These are phyloP conservation scores for Argyresthia goedartella DNA, from an alignment of 2,888 invertebrate species.

Conservation along the genomic window DNA sequence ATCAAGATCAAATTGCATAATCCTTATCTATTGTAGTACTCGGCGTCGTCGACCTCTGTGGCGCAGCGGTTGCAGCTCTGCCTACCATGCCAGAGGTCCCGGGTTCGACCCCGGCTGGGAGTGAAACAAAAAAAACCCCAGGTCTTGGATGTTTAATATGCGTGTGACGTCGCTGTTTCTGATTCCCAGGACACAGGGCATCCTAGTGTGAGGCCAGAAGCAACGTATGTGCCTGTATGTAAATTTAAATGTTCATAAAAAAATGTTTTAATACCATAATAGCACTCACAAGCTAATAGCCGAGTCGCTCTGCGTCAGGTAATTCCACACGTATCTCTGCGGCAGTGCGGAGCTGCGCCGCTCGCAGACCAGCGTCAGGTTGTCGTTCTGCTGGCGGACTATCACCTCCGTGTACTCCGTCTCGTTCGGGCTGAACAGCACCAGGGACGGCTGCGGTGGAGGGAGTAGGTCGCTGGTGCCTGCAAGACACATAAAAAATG, in stretches of 20 bases:
- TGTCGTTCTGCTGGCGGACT: slow-evolving; percentile 40
- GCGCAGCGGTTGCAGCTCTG: no score
- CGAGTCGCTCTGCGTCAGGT: slow-evolving; percentile 20
- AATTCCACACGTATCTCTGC: slow-evolving; percentile 48
- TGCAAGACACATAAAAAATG: not conserved
- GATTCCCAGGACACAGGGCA: not conserved
- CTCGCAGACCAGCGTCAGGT: slow-evolving; percentile 50
- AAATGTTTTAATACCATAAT: no score
- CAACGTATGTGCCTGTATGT: not conserved
- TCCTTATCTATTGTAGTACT: no score
- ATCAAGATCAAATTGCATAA: no score
- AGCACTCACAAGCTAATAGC: no score
- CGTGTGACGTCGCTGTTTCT: not conserved
- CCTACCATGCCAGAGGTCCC: no score
- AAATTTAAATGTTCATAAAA: not conserved
- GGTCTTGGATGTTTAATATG: not conserved
- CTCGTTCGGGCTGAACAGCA: slow-evolving; percentile 44
- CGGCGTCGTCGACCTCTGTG: no score
- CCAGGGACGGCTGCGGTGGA: slow-evolving; percentile 21
- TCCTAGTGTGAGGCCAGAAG: not conserved
- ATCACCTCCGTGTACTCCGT: slow-evolving; percentile 52
- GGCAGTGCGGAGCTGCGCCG: slow-evolving; percentile 28
- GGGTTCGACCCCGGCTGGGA: no score
- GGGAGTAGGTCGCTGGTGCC: not conserved
- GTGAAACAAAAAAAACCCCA: no score